A percentile compares a stretch with the other conserved stretches of the same genome.
phyloP scores from a whole-genome alignment of 2,797 vertebrate species.

The Serranus cabrilla region DNA sequence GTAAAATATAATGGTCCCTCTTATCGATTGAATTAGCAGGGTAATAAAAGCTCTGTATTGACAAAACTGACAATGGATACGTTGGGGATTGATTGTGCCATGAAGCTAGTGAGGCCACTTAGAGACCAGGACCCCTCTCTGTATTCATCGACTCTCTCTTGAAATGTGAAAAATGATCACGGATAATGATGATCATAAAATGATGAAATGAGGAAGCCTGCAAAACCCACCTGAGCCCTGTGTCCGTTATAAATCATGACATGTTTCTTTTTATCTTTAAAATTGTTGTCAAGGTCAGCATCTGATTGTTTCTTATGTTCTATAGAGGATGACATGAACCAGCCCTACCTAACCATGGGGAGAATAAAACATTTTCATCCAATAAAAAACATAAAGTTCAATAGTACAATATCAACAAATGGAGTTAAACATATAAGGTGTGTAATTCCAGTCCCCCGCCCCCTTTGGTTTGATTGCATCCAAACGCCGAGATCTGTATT shows the following conservation, averaged over 20 bases:
- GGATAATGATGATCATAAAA: slow-evolving; percentile 63
- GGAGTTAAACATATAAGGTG: too few species aligned
- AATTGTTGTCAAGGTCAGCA: too few species aligned
- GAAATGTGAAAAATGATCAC: slow-evolving; percentile 55
- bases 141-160: slow-evolving; percentile 31
- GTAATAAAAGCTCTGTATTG: slow-evolving; percentile 79
- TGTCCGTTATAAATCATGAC: slow-evolving; percentile 1
- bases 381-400: too few species aligned
- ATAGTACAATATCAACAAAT: too few species aligned
- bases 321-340: too few species aligned
- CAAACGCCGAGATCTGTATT: too few species aligned
- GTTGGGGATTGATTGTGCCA: slow-evolving; percentile 73
- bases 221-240: slow-evolving; percentile 36
- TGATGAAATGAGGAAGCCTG: slow-evolving; percentile 24
- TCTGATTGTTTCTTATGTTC: too few species aligned
- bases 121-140: slow-evolving; percentile 48
- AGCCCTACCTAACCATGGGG: too few species aligned
- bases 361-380: too few species aligned
- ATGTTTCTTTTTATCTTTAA: neutral
- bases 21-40: slow-evolving; percentile 74
- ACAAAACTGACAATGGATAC: slow-evolving; percentile 77
- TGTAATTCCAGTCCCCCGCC: too few species aligned
- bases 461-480: too few species aligned
- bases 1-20: slow-evolving; percentile 72
- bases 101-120: slow-evolving; percentile 57